Conservation (phyloP, 1,140 invertebrate species). For the Antheraea mylitta region DNA sequence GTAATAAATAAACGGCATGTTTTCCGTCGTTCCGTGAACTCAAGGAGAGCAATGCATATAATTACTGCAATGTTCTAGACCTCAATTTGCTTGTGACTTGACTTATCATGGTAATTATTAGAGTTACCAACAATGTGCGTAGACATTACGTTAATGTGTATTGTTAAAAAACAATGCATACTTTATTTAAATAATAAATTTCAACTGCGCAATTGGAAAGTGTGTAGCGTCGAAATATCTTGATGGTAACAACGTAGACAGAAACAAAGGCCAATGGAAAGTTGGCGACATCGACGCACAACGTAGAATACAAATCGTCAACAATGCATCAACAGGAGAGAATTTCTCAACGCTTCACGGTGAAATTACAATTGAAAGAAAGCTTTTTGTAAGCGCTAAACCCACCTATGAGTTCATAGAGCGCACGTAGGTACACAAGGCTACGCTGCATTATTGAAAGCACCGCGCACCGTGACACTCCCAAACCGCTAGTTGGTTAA, state of each 20-base stretch:
- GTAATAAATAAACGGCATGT: slow-evolving; percentile 42
- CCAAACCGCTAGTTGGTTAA: slow-evolving; percentile 40
- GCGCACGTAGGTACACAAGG: slow-evolving; percentile 25
- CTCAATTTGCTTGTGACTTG: slow-evolving; percentile 41
- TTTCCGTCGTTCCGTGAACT: slow-evolving; percentile 58
- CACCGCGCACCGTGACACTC: slow-evolving; percentile 33
- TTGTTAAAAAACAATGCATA: neutral
- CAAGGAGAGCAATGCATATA: slow-evolving; percentile 68
- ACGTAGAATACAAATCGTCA: slow-evolving; percentile 66
- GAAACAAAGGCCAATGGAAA: slow-evolving; percentile 66
- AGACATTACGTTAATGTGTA: neutral
- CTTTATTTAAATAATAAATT: neutral
- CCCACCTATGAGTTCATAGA: slow-evolving; percentile 1
- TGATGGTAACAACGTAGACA: slow-evolving; percentile 34
- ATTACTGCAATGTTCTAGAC: slow-evolving; percentile 44
- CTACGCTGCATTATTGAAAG: slow-evolving; percentile 32
- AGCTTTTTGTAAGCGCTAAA: slow-evolving; percentile 29
- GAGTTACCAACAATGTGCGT: slow-evolving; percentile 4
- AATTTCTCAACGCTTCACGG: slow-evolving; percentile 44
- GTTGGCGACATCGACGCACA: slow-evolving; percentile 43
- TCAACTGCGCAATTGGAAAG: slow-evolving; percentile 4
- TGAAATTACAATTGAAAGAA: slow-evolving; percentile 47
- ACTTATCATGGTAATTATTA: slow-evolving; percentile 40
- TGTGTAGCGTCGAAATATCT: slow-evolving; percentile 26
- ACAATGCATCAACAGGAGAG: slow-evolving; percentile 50